Base-by-base conservation (phyloP, 2,113 vertebrate species). In the Oriolus oriolus region DNA sequence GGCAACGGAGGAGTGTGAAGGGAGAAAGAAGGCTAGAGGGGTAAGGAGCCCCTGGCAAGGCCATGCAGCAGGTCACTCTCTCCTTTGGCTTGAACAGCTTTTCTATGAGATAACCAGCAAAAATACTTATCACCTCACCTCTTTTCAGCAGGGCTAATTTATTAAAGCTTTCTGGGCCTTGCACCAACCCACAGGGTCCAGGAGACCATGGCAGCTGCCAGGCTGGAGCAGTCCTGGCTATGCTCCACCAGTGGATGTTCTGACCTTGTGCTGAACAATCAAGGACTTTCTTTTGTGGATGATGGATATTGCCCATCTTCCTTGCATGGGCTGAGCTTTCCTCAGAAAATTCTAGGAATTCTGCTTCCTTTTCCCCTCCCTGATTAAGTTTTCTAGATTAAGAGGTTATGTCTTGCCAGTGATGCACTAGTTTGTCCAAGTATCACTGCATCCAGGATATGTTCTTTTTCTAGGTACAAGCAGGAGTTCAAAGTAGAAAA, bases 111-210 rank as follows among this genome's bases (percentile, higher is more conserved):
- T 44, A 66, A 69, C 42, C 57, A 88, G 68, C 57, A 78, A 88
- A 96, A 92, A 37, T 60, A 88, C 56, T 94, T 85, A 70, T 87
- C 63, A 59, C 31, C 24, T 60, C 66, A 37, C 9, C 5, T 83
- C 45, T 81, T 87, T 61, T 31, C 42, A 89, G 30, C 27, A 65
- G 68, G 17, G 7, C 21, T 57, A 35, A 44, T 64, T 41, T 54
- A 23, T 68, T 35, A 22, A 79, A 21, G 26, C 31, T 50, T 83
- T 75, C 66, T 64, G 53, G 57, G 57, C 44, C 31, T 75, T 84
- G 69, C 33, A 42, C 52, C 56, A 61, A 23, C 7, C 21, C 20
- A 13, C 7, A n/a, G 17, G 11, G 57, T 44, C 66, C 44, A 53
- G 41, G 41, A 73, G 30, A 59, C 4, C 6, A 1, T 9, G 10